Evolutionary conservation across 1,140 invertebrate species (phyloP).

Genomic region (Drosophila equinoxialis): DNA sequence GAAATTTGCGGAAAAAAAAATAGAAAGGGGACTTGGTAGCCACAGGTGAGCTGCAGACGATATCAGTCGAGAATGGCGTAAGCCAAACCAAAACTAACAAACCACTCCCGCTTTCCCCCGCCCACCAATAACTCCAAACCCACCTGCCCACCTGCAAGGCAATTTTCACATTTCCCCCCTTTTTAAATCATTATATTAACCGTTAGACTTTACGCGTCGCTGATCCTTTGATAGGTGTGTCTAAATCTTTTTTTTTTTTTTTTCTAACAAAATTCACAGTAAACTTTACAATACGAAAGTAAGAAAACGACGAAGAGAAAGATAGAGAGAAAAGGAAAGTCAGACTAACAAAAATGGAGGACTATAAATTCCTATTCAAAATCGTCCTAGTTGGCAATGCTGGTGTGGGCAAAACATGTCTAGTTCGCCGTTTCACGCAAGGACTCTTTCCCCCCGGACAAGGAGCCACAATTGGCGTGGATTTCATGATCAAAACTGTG

Average conservation of each 20-base stretch:
- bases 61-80: slow-evolving; percentile 55
- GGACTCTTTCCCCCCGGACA: slow-evolving; percentile 97
- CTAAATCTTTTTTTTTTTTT: slow-evolving; percentile 36
- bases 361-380: slow-evolving; percentile 99
- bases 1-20: slow-evolving; percentile 21
- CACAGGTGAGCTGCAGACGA: slow-evolving; percentile 51
- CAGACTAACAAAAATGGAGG: slow-evolving; percentile 89
- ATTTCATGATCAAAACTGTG: slow-evolving; percentile 99
- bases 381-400: slow-evolving; percentile 97
- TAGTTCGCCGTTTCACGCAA: slow-evolving; percentile 95
- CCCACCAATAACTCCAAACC: slow-evolving; percentile 19
- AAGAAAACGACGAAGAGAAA: neutral
- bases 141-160: neutral
- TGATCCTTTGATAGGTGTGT: slow-evolving; percentile 68
- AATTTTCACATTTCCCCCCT: neutral
- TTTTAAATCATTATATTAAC: slow-evolving; percentile 4
- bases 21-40: slow-evolving; percentile 38
- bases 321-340: neutral
- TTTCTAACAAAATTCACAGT: neutral
- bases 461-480: slow-evolving; percentile 99
- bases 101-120: slow-evolving; percentile 21
- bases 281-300: neutral
- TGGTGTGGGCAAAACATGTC: slow-evolving; percentile 96
- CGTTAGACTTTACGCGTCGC: slow-evolving; percentile 63
- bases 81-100: slow-evolving; percentile 41